These are phyloP conservation scores for Metaphire vulgaris DNA, from an alignment of 1,140 invertebrate genomes.

Conservation along the genomic window DNA sequence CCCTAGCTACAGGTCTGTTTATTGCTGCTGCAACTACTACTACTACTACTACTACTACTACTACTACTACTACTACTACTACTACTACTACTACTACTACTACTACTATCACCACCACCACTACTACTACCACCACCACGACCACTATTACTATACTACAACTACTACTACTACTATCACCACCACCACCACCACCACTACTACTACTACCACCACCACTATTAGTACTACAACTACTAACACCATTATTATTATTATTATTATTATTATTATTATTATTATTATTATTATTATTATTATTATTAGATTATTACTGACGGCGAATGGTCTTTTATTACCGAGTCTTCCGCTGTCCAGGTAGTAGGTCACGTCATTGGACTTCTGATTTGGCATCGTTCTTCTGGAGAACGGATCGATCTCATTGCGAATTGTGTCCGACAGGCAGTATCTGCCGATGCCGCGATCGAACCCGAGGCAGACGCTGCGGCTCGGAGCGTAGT, in stretches of 20 bases:
- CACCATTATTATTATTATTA: too few relatives aligned
- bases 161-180: too few relatives aligned
- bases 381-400: neutral
- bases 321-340: too few relatives aligned
- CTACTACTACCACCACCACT: too few relatives aligned
- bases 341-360: neutral
- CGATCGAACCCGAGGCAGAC: conserved; percentile 12
- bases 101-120: neutral
- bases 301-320: too few relatives aligned
- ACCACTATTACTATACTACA: neutral
- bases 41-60: conserved; percentile 3
- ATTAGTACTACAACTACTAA: too few relatives aligned
- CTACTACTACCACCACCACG: neutral
- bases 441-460: conserved; percentile 19
- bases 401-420: neutral
- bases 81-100: conserved; percentile 2
- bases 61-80: conserved; percentile 2
- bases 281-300: too few relatives aligned
- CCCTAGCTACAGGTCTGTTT: too few relatives aligned
- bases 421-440: neutral
- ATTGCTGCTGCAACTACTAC: too few relatives aligned
- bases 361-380: neutral
- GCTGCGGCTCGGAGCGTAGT: too few relatives aligned
- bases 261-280: too few relatives aligned
- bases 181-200: too few relatives aligned